These are phyloP conservation scores for Corythaeola cristata DNA, from an alignment of 2,113 vertebrate genomes.

Conservation along the genomic window DNA sequence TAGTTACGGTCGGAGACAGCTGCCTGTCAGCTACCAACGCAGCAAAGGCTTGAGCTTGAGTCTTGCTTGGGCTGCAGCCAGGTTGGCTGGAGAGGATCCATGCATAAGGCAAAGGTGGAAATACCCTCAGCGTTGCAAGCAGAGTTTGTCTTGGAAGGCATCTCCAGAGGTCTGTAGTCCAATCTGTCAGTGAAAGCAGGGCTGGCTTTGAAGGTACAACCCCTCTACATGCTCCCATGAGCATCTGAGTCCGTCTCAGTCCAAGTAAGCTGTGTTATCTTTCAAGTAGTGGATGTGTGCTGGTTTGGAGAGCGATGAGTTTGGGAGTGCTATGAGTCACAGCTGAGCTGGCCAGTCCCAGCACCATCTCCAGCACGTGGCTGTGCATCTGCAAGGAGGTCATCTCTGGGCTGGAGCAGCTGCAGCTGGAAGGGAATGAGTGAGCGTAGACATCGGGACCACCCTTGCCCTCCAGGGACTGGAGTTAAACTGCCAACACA, in stretches of 20 bases:
- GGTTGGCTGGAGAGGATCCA: constrained; percentile 3
- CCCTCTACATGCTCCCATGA: accelerated
- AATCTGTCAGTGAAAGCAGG: accelerated
- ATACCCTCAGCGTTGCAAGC: background rate
- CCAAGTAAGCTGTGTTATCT: background rate
- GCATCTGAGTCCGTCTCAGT: background rate
- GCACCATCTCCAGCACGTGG: background rate
- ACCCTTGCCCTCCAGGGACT: background rate
- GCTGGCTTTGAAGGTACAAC: background rate
- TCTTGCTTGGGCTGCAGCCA: background rate
- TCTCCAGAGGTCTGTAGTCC: background rate
- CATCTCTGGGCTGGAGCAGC: background rate
- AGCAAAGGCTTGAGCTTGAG: background rate
- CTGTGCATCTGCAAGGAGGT: background rate
- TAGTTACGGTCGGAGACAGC: background rate
- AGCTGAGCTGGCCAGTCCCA: background rate
- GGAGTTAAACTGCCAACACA: background rate
- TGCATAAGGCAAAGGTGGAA: background rate
- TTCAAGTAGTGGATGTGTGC: background rate
- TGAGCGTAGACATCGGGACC: accelerated
- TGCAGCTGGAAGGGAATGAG: background rate
- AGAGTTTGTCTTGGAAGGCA: background rate
- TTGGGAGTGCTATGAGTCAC: background rate
- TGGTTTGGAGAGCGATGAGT: background rate
- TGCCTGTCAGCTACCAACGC: background rate